Evolutionary conservation across 2,888 invertebrate genomes (phyloP).

Genomic region (Aproaerema taeniolella): DNA sequence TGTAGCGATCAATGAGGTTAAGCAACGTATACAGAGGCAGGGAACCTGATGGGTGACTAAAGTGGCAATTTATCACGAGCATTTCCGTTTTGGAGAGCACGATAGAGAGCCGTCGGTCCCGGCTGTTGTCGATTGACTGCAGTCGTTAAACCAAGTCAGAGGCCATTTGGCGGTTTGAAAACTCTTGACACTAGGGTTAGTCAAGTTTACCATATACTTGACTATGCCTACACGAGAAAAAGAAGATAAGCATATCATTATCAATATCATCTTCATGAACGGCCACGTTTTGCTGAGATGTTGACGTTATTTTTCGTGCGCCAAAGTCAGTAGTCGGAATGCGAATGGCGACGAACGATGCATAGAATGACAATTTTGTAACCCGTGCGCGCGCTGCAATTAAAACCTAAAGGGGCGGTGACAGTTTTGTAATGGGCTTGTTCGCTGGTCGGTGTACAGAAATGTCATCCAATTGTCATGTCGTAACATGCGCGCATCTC

Average conservation of each 20-base stretch:
- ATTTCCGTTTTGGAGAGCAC: too few species aligned
- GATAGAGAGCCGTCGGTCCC: too few species aligned
- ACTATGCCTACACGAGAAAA: too few species aligned
- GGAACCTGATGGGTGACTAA: too few species aligned
- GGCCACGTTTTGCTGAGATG: conserved; percentile 3
- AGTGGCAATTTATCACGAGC: too few species aligned
- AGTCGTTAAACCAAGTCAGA: too few species aligned
- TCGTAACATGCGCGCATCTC: conserved; percentile 2
- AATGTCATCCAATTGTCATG: conserved; percentile 10
- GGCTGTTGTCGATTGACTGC: too few species aligned
- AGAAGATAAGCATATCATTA: conserved; percentile 5
- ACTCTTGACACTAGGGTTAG: too few species aligned
- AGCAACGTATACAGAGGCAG: too few species aligned
- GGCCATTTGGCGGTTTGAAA: too few species aligned
- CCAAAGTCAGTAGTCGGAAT: conserved; percentile 5
- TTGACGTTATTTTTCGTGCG: conserved; percentile 8
- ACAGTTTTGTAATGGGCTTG: conserved; percentile 12
- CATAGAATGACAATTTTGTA: conserved; percentile 7
- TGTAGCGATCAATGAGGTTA: too few species aligned
- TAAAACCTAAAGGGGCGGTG: conserved; percentile 10
- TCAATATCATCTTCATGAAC: conserved; percentile 4
- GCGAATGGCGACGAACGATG: conserved; percentile 6
- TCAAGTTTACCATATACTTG: too few species aligned
- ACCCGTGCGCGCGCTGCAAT: conserved; percentile 11
- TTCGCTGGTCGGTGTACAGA: conserved; percentile 8